Percentiles rank a stretch among this genome's conserved stretches.
Evolutionary conservation across 92 coral and sea anemone species (phyloP).

Genomic region (Zoanthus sociatus): DNA sequence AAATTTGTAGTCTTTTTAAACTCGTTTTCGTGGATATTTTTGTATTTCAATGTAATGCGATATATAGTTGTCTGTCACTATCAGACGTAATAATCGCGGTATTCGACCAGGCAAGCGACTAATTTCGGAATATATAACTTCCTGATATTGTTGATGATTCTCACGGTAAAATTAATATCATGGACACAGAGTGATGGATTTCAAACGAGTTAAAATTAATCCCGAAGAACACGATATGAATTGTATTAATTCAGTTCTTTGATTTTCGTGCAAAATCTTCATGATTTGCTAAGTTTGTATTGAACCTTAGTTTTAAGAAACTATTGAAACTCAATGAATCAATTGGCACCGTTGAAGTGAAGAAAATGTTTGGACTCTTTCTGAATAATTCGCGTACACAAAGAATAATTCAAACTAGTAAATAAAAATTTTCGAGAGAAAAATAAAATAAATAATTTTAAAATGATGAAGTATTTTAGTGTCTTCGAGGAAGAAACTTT

Average conservation of each 20-base stretch:
- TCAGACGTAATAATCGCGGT: neutral
- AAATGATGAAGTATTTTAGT: neutral
- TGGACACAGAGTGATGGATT: constrained; percentile 10
- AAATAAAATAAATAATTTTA: neutral
- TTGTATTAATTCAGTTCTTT: neutral
- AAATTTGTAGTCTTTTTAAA: neutral
- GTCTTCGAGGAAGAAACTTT: neutral
- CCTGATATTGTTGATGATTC: constrained; percentile 37
- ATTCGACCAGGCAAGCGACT: constrained; percentile 9
- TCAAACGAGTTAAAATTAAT: constrained; percentile 24
- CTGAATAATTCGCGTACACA: neutral
- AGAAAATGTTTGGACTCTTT: neutral
- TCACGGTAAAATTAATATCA: constrained; percentile 40
- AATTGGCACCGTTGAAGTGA: too few relatives aligned
- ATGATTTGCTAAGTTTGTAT: neutral
- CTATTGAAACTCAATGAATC: neutral
- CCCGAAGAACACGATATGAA: neutral
- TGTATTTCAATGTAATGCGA: neutral
- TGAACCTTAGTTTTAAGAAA: neutral
- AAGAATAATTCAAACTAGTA: neutral
- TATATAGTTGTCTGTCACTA: constrained; percentile 15
- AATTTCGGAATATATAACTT: constrained; percentile 18
- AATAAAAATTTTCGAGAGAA: neutral
- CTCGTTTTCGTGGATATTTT: neutral
- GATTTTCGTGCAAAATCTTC: neutral